Conservation (phyloP, 2,797 vertebrate genomes). For the Stomatorhinus walkeri region DNA sequence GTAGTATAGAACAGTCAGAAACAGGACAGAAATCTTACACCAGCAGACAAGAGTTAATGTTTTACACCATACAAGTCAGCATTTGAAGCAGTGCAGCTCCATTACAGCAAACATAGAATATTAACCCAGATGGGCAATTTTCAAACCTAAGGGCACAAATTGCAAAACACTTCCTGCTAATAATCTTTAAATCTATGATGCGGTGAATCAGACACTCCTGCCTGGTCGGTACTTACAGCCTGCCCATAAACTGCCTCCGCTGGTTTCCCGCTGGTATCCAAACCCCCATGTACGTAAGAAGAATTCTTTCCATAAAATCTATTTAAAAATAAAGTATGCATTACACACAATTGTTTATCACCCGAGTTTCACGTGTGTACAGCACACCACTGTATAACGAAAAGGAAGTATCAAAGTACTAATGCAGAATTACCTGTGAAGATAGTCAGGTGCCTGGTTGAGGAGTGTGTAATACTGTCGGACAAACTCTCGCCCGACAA, state of each 20-base stretch:
- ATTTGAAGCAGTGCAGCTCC: neutral
- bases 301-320: slow-evolving; percentile 99
- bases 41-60: neutral
- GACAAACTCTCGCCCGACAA: slow-evolving; percentile 99
- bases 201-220: neutral
- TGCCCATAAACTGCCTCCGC: slow-evolving; percentile 89
- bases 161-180: neutral
- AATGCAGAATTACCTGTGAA: slow-evolving; percentile 71
- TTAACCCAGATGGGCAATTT: neutral
- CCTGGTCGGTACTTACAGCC: slow-evolving; percentile 66
- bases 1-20: neutral
- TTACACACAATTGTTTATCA: neutral
- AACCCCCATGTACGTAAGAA: slow-evolving; percentile 91
- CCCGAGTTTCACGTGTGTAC: neutral
- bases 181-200: neutral
- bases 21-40: neutral
- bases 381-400: neutral
- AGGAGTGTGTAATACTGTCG: slow-evolving; percentile 98
- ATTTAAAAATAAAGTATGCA: neutral
- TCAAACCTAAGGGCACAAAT: neutral
- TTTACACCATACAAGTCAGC: neutral
- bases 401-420: neutral
- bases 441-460: slow-evolving; percentile 94
- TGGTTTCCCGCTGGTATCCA: slow-evolving; percentile 91
- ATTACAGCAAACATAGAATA: neutral